Percentiles rank a stretch among this genome's conserved stretches.
phyloP scores from a whole-genome alignment of 2,797 vertebrate species.

The Pygocentrus nattereri region DNA sequence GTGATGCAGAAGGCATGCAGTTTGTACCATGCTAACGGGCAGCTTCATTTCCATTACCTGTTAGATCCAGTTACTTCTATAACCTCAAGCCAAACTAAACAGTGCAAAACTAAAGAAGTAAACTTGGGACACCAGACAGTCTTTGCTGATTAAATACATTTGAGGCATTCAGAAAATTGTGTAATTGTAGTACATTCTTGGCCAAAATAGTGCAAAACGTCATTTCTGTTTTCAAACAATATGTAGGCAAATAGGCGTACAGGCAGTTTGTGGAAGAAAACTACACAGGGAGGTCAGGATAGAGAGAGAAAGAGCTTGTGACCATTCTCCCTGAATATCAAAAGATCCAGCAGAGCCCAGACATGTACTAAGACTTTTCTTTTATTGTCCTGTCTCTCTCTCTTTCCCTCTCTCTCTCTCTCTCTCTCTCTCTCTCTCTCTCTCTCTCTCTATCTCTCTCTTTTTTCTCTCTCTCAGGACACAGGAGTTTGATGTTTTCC shows the following conservation, averaged over 20 bases:
- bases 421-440: slow-evolving; percentile 51
- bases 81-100: too few species aligned
- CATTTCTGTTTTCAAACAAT: not conserved
- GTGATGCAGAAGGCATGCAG: too few species aligned
- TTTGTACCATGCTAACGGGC: too few species aligned
- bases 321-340: slow-evolving; percentile 54
- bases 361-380: slow-evolving; percentile 54
- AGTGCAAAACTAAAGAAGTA: too few species aligned
- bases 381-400: slow-evolving; percentile 56
- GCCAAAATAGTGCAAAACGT: not conserved
- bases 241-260: not conserved
- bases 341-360: slow-evolving; percentile 48
- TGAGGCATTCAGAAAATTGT: not conserved
- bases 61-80: too few species aligned
- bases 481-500: slow-evolving; percentile 58
- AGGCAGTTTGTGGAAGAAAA: slow-evolving; percentile 17
- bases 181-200: not conserved
- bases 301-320: slow-evolving; percentile 26
- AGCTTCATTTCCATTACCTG: too few species aligned
- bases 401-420: slow-evolving; percentile 58
- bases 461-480: slow-evolving; percentile 50
- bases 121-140: too few species aligned
- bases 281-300: slow-evolving; percentile 34
- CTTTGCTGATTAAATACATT: not conserved
- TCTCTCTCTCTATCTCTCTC: slow-evolving; percentile 60